These are phyloP conservation scores for Sardina pilchardus DNA, from an alignment of 2,113 vertebrate genomes.

Conservation along the genomic window DNA sequence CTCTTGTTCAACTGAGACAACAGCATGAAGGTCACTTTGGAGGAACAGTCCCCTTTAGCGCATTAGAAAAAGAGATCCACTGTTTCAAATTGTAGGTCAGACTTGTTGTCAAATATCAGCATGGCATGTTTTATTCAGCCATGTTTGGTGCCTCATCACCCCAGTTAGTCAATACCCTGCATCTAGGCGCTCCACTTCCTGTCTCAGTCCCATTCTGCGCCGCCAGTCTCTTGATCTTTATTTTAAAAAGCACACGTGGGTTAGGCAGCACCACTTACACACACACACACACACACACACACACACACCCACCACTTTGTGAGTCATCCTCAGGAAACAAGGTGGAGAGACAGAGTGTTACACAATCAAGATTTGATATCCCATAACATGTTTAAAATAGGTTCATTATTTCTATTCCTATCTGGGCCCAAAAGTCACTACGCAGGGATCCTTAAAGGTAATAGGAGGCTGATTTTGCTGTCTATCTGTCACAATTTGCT, in stretches of 20 bases:
- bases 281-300: no score
- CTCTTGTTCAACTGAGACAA: not conserved
- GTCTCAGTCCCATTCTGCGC: conserved; percentile 36
- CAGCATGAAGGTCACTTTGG: not conserved
- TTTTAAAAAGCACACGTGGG: not conserved
- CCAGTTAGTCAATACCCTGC: conserved; percentile 24
- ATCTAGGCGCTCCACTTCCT: conserved; percentile 42
- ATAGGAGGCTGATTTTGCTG: not conserved
- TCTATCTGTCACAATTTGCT: not conserved
- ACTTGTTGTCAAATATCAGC: conserved; percentile 11
- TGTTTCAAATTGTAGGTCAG: not conserved
- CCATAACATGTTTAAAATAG: not conserved
- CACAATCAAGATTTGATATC: not conserved
- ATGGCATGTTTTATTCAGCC: not conserved
- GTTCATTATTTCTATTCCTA: not conserved
- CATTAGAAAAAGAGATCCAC: not conserved
- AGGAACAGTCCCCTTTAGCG: not conserved
- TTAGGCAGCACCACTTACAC: not conserved
- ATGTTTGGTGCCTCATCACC: not conserved
- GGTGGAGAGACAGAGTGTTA: not conserved
- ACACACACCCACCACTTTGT: not conserved
- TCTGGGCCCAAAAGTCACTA: not conserved
- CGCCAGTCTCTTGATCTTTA: conserved; percentile 37
- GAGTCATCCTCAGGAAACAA: conserved; percentile 24
- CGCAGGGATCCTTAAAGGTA: not conserved